Base-by-base conservation (phyloP, 1,140 invertebrate genomes). In the Drosophila bocqueti region DNA sequence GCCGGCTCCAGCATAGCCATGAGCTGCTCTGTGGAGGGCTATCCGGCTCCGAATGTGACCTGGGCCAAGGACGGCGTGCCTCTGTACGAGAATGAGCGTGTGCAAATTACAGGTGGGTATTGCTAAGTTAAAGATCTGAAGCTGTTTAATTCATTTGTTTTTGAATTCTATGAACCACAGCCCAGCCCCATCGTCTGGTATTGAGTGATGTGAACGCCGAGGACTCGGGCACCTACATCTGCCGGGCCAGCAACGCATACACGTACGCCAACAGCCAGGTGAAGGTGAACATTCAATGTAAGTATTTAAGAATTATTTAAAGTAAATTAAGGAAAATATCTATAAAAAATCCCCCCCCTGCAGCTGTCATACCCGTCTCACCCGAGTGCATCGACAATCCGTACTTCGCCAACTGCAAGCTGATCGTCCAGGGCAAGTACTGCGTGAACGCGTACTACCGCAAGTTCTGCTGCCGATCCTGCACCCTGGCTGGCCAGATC, bases 391-490 rank as follows among this genome's bases (percentile, higher is more conserved):
- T 95, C 31, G 98, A 99, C 93, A 98, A 97, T 92, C 94, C 95
- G n/a, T 97, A 95, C 94, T 98, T 98, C 90, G 97, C 97, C 43
- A 97, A 98, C 86, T 99, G 98, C 93, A 93, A 95, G 16, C 94
- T 98, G 36, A 98, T 99, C 64, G 97, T 98, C 1, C 93, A 94
- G 81, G 97, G 95, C 15, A 95, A 95, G 31, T 97, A 97, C 91
- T 99, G 98, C 92, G 94, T 94, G 10, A 98, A 99, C 92, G 94
- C 95, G 75, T 98, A 98, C 93, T 99, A 99, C 92, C 96, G 96
- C n/a, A 95, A 95, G 92, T 99, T 98, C 95, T 99, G 98, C 92
- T 99, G 98, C 93, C 95, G 96, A 87, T 98, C 97, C 1, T 99
- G 98, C 90, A 97, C 97, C 40, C 93, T 96, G 92, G 97, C 97